Evolutionary conservation across 2,797 vertebrate genomes (phyloP).

Genomic region (Chromis chromis): DNA sequence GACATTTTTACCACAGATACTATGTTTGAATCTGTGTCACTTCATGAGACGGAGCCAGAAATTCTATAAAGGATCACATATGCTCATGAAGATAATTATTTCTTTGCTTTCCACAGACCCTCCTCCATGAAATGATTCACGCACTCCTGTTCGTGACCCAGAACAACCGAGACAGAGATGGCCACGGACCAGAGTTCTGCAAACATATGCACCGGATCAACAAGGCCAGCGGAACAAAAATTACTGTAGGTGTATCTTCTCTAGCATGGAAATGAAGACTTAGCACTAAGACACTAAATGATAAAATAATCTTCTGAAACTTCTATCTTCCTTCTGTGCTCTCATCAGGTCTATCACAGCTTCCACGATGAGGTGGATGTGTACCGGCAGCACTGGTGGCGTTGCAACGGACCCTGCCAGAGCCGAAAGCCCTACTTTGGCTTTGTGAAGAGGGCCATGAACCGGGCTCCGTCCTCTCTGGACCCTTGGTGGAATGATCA

Average conservation of each 20-base stretch:
- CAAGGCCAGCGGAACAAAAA: slow-evolving; percentile 89
- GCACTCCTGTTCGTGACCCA: slow-evolving; percentile 96
- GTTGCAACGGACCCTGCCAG: slow-evolving; percentile 92
- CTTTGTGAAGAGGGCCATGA: slow-evolving; percentile 94
- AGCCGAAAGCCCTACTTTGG: slow-evolving; percentile 89
- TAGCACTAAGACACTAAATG: not conserved
- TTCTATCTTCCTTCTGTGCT: not conserved
- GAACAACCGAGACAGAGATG: slow-evolving; percentile 92
- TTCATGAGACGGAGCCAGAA: not conserved
- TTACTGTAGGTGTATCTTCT: slow-evolving; percentile 85
- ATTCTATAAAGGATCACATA: too few species aligned
- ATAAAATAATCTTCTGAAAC: not conserved
- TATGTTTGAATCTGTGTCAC: too few species aligned
- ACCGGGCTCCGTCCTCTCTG: slow-evolving; percentile 90
- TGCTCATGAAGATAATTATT: too few species aligned
- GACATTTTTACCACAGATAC: too few species aligned
- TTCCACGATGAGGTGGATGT: slow-evolving; percentile 93
- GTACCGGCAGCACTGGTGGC: slow-evolving; percentile 98
- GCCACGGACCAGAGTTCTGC: slow-evolving; percentile 95
- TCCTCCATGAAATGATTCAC: slow-evolving; percentile 99
- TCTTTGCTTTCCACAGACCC: slow-evolving; percentile 85
- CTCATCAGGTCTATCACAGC: slow-evolving; percentile 91
- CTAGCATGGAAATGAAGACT: not conserved
- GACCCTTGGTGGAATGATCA: slow-evolving; percentile 96
- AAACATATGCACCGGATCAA: slow-evolving; percentile 98